Evolutionary conservation across 2,113 vertebrate genomes (phyloP), one percentile per base, ranked within the genome.

Genomic region (Aythya baeri): DNA sequence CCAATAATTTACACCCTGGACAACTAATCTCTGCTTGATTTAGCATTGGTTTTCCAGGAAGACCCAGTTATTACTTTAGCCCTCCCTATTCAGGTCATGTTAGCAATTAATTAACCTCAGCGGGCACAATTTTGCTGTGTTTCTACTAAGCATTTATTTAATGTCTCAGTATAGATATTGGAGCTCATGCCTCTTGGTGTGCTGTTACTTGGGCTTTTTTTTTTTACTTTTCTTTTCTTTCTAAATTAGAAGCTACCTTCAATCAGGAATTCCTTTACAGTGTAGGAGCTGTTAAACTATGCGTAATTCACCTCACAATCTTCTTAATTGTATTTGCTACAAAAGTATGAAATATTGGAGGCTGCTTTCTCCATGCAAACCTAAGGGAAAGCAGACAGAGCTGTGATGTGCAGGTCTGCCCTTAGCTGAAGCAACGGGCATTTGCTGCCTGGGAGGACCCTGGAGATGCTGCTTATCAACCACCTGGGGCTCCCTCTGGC

Each of bases 71-170:
- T 94, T 59, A 65, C 27, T 86, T 86, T 34, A 81, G 26, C 29
- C n/a, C 22, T 80, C 46, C 41, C 22, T 67, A 13, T n/a, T 55
- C 13, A 85, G 75, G 23, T 41, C 14, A 68, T 89, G 91, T 74
- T 65, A 86, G 72, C 66, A 83, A 89, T 88, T 83, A 91, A 88
- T 87, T 88, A 83, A 63, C 59, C 46, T 80, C 63, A 81, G 25
- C 17, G 83, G n/a, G 32, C 59, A 71, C 59, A 67, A 91, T 93
- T 68, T 72, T 57, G 11, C 49, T 38, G 13, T 65, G 21, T 54
- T 95, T 55, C 78, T 32, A 12, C 50, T 43, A 6, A 85, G 36
- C 41, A 25, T 66, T 87, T 59, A 20, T 58, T 61, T 74, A 62
- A 36, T 49, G 46, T 57, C 26, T 59, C 25, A 79, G 83, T 80